Evolutionary conservation across 2,888 invertebrate genomes (phyloP).

Genomic region (Halictus ligatus): DNA sequence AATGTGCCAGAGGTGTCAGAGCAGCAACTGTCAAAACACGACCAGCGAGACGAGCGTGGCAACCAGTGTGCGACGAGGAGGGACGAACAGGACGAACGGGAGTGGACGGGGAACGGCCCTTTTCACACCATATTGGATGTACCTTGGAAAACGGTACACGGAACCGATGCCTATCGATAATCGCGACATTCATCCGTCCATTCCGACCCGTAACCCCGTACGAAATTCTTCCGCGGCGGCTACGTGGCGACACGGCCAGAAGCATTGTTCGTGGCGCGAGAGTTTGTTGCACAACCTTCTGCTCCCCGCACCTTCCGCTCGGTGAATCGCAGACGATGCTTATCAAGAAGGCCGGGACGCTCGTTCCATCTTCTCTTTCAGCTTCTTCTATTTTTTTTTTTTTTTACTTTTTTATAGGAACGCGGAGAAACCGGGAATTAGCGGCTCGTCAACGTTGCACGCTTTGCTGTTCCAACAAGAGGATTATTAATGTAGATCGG

Average conservation of each 20-base stretch:
- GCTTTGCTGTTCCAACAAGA: conserved; percentile 10
- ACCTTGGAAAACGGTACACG: conserved; percentile 73
- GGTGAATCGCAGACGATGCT: conserved; percentile 56
- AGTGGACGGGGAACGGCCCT: conserved; percentile 63
- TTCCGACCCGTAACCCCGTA: conserved; percentile 34
- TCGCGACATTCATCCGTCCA: conserved; percentile 74
- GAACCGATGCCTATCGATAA: conserved; percentile 77
- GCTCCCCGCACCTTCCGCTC: conserved; percentile 45
- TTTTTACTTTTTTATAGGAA: conserved; percentile 23
- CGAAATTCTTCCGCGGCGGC: conserved; percentile 54
- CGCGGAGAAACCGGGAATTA: conserved; percentile 52
- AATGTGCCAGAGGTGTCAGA: conserved; percentile 83
- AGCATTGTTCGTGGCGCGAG: conserved; percentile 57
- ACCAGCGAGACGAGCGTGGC: conserved; percentile 71
- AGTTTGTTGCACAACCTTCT: conserved; percentile 63
- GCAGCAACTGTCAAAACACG: conserved; percentile 84
- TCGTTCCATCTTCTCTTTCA: conserved; percentile 19
- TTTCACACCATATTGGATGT: conserved; percentile 76
- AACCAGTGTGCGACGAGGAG: conserved; percentile 70
- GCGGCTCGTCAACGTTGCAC: conserved; percentile 41
- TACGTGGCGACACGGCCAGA: conserved; percentile 38
- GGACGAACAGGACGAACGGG: conserved; percentile 53
- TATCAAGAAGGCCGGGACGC: conserved; percentile 53
- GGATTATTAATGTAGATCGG: background rate
- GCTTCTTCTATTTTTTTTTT: background rate